Evolutionary conservation across 2,797 vertebrate species (phyloP).

Genomic region (Melopsittacus undulatus): DNA sequence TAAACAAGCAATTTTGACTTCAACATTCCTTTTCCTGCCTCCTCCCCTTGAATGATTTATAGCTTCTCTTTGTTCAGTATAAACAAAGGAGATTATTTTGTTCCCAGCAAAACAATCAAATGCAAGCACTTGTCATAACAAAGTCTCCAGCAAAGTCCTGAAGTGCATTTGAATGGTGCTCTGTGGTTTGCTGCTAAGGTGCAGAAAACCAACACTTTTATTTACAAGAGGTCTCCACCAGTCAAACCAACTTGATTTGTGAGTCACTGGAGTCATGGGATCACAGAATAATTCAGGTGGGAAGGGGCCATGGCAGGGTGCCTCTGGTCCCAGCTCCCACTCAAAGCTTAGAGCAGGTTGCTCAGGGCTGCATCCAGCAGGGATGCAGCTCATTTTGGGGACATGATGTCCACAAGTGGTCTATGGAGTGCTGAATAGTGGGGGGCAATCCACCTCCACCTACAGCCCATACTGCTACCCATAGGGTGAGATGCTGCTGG

Average conservation of each 20-base stretch:
- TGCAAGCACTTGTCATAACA: neutral
- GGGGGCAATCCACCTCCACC: fast-evolving
- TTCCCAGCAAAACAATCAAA: neutral
- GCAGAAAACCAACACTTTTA: neutral
- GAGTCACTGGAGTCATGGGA: neutral
- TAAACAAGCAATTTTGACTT: neutral
- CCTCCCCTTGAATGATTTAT: neutral
- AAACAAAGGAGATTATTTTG: neutral
- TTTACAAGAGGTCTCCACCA: neutral
- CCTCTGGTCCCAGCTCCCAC: neutral
- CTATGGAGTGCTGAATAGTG: neutral
- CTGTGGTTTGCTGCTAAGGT: neutral
- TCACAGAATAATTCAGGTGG: neutral
- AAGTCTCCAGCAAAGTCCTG: neutral
- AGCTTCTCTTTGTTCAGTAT: neutral
- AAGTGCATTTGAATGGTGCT: neutral
- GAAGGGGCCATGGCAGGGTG: fast-evolving
- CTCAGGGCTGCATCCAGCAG: neutral
- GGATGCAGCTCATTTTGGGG: neutral
- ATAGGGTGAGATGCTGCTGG: neutral
- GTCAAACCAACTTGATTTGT: neutral
- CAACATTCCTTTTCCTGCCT: neutral
- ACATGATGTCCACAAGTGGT: fast-evolving
- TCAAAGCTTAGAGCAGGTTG: fast-evolving
- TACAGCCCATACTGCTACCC: fast-evolving